These are phyloP conservation scores for Ceratina australensis DNA, from an alignment of 1,140 invertebrate species.

Conservation along the genomic window DNA sequence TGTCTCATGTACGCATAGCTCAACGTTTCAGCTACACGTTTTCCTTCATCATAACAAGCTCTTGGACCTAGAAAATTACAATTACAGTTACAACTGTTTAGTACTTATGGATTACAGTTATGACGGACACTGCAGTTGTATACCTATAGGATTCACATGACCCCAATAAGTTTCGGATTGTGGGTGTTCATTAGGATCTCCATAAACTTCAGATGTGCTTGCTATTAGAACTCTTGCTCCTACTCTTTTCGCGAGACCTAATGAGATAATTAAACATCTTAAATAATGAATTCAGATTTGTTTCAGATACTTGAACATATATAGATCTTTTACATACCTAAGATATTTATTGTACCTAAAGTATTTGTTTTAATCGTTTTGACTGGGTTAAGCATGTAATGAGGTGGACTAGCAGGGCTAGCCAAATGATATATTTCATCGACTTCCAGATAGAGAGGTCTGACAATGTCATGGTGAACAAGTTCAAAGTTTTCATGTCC, in stretches of 20 bases:
- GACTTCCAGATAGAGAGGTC: slow-evolving; percentile 98
- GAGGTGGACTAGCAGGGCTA: slow-evolving; percentile 98
- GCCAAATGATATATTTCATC: slow-evolving; percentile 99
- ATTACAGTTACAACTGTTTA: background rate
- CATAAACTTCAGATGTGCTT: slow-evolving; percentile 99
- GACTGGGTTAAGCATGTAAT: slow-evolving; percentile 99
- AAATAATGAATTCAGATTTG: background rate
- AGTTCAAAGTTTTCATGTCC: slow-evolving; percentile 99
- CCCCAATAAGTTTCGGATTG: slow-evolving; percentile 99
- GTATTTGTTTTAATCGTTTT: slow-evolving; percentile 99
- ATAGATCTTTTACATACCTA: slow-evolving; percentile 83
- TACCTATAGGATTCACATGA: slow-evolving; percentile 99
- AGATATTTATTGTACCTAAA: slow-evolving; percentile 99
- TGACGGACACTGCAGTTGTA: slow-evolving; percentile 16
- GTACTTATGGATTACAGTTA: too few species aligned
- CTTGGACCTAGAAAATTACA: slow-evolving; percentile 85
- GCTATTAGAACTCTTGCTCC: slow-evolving; percentile 97
- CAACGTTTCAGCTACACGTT: slow-evolving; percentile 97
- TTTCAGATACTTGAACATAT: background rate
- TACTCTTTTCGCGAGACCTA: slow-evolving; percentile 94
- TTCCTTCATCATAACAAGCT: slow-evolving; percentile 99
- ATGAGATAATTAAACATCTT: slow-evolving; percentile 46
- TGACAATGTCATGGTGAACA: slow-evolving; percentile 99
- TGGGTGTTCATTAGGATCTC: slow-evolving; percentile 97
- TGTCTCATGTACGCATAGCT: slow-evolving; percentile 98